Base-by-base conservation (phyloP, 2,888 invertebrate species). In the Sinohyriopsis cumingii region DNA sequence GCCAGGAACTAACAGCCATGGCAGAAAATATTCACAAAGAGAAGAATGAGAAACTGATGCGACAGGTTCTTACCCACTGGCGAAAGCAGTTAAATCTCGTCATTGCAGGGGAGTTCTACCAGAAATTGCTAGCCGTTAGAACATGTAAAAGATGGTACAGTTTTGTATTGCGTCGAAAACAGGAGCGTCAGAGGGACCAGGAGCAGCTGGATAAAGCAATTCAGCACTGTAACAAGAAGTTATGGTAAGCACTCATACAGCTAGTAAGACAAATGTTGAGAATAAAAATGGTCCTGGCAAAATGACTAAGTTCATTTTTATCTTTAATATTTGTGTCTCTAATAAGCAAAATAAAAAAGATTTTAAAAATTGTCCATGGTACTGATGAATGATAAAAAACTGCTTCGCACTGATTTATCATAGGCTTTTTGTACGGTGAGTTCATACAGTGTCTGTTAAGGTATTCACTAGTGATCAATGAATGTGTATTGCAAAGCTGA, bases 51-150 rank as follows among this genome's bases (percentile, higher is more conserved):
- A 65, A 60, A 12, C 64, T 77, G 22, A 72, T 82, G 72, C 73
- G 59, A 55, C 68, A 68, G 33, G 78, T 81, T 5, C 65, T 86
- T 4, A 57, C 45, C 18, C 68, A 72, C n/a, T 86, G 86, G 86
- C 59, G n/a, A n/a, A 57, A 24, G n/a, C 28, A 20, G 18, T 60
- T 64, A 1, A 56, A 77, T 75, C 67, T 77, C 68, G 80, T 81
- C 20, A 75, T 82, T 61, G 82, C 84, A 7, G 77, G 76, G 19
- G 79, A 81, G 59, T 84, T 76, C 72, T 80, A 85, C 72, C 72
- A 78, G 24, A 80, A 82, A 24, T 69, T 84, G 25, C 75, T 86
- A 63, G 82, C 80, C 20, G 73, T 79, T 45, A 71, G 84, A 55
- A 78, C 73, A 0, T 80, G 76, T 25, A 68, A 72, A 22, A 74